phyloP scores from a whole-genome alignment of 2,797 vertebrate species.

The Chiloscyllium punctatum region DNA sequence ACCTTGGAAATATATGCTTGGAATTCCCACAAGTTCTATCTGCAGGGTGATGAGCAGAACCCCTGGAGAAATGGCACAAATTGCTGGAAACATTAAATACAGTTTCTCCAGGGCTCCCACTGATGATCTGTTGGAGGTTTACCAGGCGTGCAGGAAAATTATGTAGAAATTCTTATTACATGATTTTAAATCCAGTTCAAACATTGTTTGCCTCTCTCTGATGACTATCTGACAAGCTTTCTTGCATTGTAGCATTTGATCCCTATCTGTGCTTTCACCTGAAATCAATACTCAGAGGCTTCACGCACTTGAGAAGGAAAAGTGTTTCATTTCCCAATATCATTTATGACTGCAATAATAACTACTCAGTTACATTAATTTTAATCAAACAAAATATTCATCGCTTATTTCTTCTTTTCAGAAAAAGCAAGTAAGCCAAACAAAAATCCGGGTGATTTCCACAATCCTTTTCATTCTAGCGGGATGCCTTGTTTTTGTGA shows the following conservation, averaged over 20 bases:
- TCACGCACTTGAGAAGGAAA: background rate
- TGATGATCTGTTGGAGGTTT: background rate
- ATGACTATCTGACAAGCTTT: background rate
- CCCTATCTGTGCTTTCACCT: background rate
- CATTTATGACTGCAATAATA: background rate
- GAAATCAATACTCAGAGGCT: background rate
- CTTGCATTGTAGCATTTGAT: background rate
- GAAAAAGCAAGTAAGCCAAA: slow-evolving; percentile 95
- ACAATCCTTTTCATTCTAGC: slow-evolving; percentile 92
- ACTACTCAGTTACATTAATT: background rate
- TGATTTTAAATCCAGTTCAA: background rate
- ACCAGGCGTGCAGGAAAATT: background rate
- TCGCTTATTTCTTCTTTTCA: slow-evolving; percentile 48
- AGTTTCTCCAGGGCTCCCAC: background rate
- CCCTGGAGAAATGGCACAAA: background rate
- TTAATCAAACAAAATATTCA: background rate
- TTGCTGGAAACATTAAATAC: background rate
- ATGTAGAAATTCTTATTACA: background rate
- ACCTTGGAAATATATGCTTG: background rate
- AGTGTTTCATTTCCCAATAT: background rate
- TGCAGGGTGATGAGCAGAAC: background rate
- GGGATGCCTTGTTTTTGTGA: slow-evolving; percentile 90
- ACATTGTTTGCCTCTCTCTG: background rate
- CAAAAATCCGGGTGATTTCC: slow-evolving; percentile 94
- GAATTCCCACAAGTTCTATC: background rate